phyloP scores from a whole-genome alignment of 2,888 invertebrate species.

The Orthosia gracilis region DNA sequence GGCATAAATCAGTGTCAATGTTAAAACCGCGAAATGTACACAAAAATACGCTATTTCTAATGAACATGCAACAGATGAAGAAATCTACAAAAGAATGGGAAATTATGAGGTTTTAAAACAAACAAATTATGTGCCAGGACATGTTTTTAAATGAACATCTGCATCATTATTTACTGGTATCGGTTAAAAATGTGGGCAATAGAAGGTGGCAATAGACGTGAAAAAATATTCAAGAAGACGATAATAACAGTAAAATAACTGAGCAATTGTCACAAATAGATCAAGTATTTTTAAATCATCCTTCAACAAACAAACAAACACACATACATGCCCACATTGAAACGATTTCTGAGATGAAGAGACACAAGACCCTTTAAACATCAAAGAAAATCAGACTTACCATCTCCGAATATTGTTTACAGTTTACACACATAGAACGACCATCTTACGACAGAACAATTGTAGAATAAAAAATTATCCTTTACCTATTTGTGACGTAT shows the following conservation, averaged over 20 bases:
- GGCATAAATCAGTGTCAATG: slow-evolving; percentile 45
- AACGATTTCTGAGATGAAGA: neutral
- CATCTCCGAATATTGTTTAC: slow-evolving; percentile 55
- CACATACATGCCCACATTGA: neutral
- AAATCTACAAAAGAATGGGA: slow-evolving; percentile 8
- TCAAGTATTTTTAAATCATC: neutral
- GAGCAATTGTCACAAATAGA: neutral
- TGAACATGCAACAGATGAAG: slow-evolving; percentile 34
- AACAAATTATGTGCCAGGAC: neutral
- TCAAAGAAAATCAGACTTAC: slow-evolving; percentile 51
- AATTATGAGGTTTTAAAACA: neutral
- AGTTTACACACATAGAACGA: slow-evolving; percentile 33
- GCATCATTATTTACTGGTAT: no score
- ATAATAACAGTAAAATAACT: no score
- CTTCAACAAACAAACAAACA: slow-evolving; percentile 4
- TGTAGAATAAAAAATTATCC: slow-evolving; percentile 70
- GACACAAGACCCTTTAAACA: neutral
- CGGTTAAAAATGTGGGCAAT: no score
- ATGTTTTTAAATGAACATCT: neutral
- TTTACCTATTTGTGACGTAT: slow-evolving; percentile 83
- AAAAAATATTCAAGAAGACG: no score
- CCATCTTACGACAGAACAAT: slow-evolving; percentile 67
- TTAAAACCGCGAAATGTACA: slow-evolving; percentile 25
- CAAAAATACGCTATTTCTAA: slow-evolving; percentile 39
- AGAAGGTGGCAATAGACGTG: no score